Evolutionary conservation across 2,797 vertebrate genomes (phyloP).

Genomic region (Amblyopsis hoosieri): DNA sequence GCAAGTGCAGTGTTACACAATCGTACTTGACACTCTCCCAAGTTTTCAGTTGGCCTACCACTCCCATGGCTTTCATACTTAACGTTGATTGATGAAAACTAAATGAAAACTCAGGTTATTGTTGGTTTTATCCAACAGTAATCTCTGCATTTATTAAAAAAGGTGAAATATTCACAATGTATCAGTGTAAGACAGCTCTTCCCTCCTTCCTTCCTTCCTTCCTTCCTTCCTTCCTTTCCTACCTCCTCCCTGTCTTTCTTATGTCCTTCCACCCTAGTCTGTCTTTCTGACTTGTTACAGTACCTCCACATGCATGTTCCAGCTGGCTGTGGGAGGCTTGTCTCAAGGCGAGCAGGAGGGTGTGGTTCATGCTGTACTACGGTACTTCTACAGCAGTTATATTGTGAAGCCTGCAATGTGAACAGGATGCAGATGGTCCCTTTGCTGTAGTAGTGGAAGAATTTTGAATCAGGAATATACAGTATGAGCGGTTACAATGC

Average conservation of each 20-base stretch:
- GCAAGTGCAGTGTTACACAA: neutral
- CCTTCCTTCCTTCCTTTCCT: neutral
- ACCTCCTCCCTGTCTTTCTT: neutral
- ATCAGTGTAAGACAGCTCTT: no score
- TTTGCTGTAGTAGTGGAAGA: conserved; percentile 38
- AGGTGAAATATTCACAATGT: neutral
- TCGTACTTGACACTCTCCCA: neutral
- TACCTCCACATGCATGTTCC: conserved; percentile 55
- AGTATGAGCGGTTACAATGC: neutral
- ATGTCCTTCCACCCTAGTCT: conserved; percentile 1
- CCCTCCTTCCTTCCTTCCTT: conserved; percentile 14
- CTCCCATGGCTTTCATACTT: neutral
- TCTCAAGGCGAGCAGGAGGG: conserved; percentile 53
- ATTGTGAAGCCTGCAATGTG: conserved; percentile 39
- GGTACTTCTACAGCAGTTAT: conserved; percentile 15
- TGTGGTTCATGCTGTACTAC: conserved; percentile 36
- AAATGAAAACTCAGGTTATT: conserved; percentile 2
- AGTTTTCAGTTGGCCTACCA: conserved; percentile 9
- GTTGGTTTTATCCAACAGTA: conserved; percentile 11
- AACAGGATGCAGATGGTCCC: conserved; percentile 47
- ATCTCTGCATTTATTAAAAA: conserved; percentile 1
- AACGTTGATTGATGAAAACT: conserved; percentile 18
- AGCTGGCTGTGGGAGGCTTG: conserved; percentile 53
- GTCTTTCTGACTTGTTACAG: conserved; percentile 27
- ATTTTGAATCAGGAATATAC: conserved; percentile 1